Base-by-base conservation (phyloP, 2,888 invertebrate genomes). In the Eilema griseolum region DNA sequence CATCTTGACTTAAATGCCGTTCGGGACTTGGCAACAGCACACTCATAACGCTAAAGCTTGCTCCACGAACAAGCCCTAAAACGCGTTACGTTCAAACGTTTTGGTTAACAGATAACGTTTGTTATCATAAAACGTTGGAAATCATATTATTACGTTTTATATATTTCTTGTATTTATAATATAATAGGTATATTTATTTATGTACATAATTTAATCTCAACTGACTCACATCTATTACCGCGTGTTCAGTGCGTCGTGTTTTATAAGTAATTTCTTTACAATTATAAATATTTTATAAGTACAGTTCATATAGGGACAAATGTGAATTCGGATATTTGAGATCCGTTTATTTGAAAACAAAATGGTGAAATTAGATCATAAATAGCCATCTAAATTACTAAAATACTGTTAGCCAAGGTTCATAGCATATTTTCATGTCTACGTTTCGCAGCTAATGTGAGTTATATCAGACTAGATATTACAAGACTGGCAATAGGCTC, bases 171-270 rank as follows among this genome's bases (percentile, higher is more conserved):
- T 83, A 84, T 78, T 80, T 79, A 79, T 80, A 71, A 76, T 78
- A 71, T 81, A 73, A 78, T 78, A 82, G 64, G 81, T 76, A 79
- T 77, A 78, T 70, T 80, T 83, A 80, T 80, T 81, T 85, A 81
- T 86, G 78, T 86, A 83, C 86, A 86, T 82, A 83, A 72, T 77
- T 80, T 85, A 86, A 86, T 86, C 87, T 86, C 87, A 83, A 84
- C 85, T 79, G 83, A 82, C 79, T 83, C 81, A 82, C 77, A 72
- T 75, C 72, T 73, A 74, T 67, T 78, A 52, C 69, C 70, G 70
- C 71, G 74, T 76, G 77, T 76, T 83, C 78, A 84, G 78, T 77
- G 75, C 78, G 70, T 74, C 61, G 70, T 75, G 77, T 70, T 75
- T 69, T 72, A 77, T 75, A 79, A 77, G 72, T 73, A 73, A 76